Evolutionary conservation across 2,113 vertebrate species (phyloP).

Genomic region (Apteryx mantelli): DNA sequence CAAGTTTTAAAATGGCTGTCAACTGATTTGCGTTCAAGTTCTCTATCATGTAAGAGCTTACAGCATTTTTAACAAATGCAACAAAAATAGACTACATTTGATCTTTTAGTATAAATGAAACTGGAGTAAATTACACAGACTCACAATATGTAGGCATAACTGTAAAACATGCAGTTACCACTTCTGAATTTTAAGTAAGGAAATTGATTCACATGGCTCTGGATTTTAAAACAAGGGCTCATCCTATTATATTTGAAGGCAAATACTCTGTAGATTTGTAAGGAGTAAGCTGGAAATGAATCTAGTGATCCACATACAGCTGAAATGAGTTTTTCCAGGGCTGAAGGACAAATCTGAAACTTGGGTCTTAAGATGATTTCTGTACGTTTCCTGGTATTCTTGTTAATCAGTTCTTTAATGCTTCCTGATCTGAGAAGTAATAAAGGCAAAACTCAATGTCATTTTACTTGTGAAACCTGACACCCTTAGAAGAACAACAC

Average conservation of each 20-base stretch:
- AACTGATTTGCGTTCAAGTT: neutral
- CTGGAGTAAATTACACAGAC: neutral
- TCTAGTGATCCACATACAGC: neutral
- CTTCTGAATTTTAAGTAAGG: neutral
- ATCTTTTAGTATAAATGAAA: neutral
- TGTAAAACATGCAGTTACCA: neutral
- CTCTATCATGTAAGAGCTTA: neutral
- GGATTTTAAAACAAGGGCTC: neutral
- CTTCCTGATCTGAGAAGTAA: neutral
- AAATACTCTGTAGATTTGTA: neutral
- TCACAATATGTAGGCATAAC: neutral
- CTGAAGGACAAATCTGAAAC: neutral
- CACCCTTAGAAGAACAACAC: neutral
- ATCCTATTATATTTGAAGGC: neutral
- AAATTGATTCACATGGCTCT: neutral
- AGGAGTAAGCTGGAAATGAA: neutral
- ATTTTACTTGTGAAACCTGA: neutral
- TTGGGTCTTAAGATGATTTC: neutral
- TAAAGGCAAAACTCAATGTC: neutral
- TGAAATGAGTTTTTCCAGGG: neutral
- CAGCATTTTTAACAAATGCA: neutral
- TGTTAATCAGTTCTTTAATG: neutral
- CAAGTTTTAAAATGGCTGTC: neutral
- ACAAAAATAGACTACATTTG: too few relatives aligned
- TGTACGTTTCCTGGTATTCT: neutral